Base-by-base conservation (phyloP, 1,140 invertebrate genomes). In the Eubasilissa regina region DNA sequence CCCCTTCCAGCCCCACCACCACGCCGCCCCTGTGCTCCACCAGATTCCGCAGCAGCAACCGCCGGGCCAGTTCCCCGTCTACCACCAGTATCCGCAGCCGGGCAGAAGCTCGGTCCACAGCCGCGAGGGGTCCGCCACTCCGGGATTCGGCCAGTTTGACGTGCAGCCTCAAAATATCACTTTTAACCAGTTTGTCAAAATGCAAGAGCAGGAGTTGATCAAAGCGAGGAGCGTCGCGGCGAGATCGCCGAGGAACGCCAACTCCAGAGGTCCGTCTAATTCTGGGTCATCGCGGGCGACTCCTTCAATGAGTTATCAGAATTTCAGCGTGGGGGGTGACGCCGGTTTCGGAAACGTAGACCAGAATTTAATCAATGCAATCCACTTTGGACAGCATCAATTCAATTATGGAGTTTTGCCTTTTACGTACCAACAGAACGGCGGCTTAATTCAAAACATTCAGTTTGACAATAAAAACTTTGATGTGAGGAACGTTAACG, bases 241-340 rank as follows among this genome's bases (percentile, higher is more conserved):
- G 17, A 76, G 53, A 44, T 79, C 80, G 15, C 80, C 80, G 19
- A 19, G 19, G 48, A 73, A 43, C 25, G 48, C 15, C n/a, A 48
- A 76, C 68, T 81, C 80, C 8, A 70, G 80, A 70, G 51, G 19
- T 0, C 45, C 35, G 21, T 76, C 77, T 0, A 77, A 81, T 55
- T 74, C 80, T 0, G 75, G 75, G n/a, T 81, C 80, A 0, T 79
- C 80, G 17, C 62, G 80, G 4, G 72, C 77, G 10, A 81, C 80
- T 51, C 80, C 80, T 11, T 51, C 79, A 35, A 76, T 73, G 47
- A 35, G 10, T 6, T 72, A 73, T 66, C 74, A 70, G 45, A 15
- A 45, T 9, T 68, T 19, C 15, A 48, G 13, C 64, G 45, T 75
- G 11, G 15, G 51, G 8, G n/a, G 10, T 10, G 70, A 74, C 15